A percentile compares a stretch with the other conserved stretches of the same genome.
These are phyloP conservation scores for Zoroaster sp. DNA, from an alignment of 53 echinoderm and acorn worm species.

Conservation along the genomic window DNA sequence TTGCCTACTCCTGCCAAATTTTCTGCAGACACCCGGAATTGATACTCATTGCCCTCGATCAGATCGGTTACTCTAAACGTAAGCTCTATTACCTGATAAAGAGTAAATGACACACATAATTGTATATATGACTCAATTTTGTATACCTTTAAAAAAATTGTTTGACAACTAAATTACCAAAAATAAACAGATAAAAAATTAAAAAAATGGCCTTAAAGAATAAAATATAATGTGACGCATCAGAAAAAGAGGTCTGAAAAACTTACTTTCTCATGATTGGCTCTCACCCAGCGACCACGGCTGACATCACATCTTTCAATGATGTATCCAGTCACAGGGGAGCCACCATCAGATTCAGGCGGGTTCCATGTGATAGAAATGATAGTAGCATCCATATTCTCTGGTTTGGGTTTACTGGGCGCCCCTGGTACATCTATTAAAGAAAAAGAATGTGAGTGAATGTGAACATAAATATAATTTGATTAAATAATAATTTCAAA, in stretches of 20 bases:
- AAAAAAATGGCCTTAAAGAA: too few relatives aligned
- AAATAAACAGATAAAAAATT: too few relatives aligned
- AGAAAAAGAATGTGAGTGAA: not conserved
- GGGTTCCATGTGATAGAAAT: slow-evolving; percentile 90
- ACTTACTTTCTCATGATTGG: slow-evolving; percentile 52
- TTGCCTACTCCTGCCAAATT: slow-evolving; percentile 87
- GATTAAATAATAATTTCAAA: not conserved
- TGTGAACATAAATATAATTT: not conserved
- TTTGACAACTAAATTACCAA: too few relatives aligned
- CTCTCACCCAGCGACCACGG: slow-evolving; percentile 80
- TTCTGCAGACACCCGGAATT: slow-evolving; percentile 92
- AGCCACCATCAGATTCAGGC: slow-evolving; percentile 94
- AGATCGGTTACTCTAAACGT: slow-evolving; percentile 83
- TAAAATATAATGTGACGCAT: too few relatives aligned
- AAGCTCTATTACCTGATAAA: slow-evolving; percentile 61
- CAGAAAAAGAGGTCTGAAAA: too few relatives aligned
- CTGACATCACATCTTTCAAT: slow-evolving; percentile 88
- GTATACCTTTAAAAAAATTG: too few relatives aligned
- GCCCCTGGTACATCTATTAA: slow-evolving; percentile 87
- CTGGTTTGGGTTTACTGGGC: slow-evolving; percentile 82
- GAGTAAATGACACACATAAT: not conserved
- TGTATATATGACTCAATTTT: not conserved
- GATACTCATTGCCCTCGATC: slow-evolving; percentile 78
- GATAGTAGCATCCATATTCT: slow-evolving; percentile 81
- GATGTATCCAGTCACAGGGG: slow-evolving; percentile 89